Base-by-base conservation (phyloP, 1,140 invertebrate genomes). In the Drosophila sulfurigaster region DNA sequence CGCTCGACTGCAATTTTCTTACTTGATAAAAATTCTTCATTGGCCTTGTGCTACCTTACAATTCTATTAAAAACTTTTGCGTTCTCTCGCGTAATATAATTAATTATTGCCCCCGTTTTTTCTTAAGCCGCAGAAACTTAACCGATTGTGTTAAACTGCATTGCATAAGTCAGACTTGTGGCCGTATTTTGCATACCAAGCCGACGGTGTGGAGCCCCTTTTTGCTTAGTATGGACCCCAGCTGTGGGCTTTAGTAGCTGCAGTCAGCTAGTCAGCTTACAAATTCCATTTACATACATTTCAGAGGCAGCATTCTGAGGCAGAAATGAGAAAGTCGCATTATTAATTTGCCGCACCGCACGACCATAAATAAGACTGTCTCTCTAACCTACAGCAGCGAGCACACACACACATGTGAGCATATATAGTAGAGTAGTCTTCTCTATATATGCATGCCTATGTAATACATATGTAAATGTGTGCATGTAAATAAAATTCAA, bases 281-380 rank as follows among this genome's bases (percentile, higher is more conserved):
- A 51, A 70, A 59, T 69, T 69, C 48, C 58, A 79, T 72, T 72
- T 63, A 63, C 63, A 76, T 67, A 67, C 45, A 45, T 43, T 38
- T 43, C 11, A 1, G 41, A 43, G 38, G 41, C 28, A 63, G 46
- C 57, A 35, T 41, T 41, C 41, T 43, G 41, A 43, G 13, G 41
- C 41, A 63, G 46, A 76, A 79, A 82, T 82, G 82, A 82, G 79
- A 85, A 85, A 81, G 85, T 85, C 81, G 81, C 75, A 89, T 90
- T 89, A 89, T 89, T 89, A 89, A 89, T 89, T 89, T 89, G 85
- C 85, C 75, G 71, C 85, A 79, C 86, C 86, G 75, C 85, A 89
- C 75, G 86, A 79, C 77, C 85, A 87, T 89, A 87, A 87, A 87
- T 87, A 87, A 87, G 77, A 45, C 52, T 58, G 73, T 65, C 54